Percentiles rank a stretch among this genome's conserved stretches.
Evolutionary conservation across 2,888 invertebrate species (phyloP).

Genomic region (Lampropteryx suffumata): DNA sequence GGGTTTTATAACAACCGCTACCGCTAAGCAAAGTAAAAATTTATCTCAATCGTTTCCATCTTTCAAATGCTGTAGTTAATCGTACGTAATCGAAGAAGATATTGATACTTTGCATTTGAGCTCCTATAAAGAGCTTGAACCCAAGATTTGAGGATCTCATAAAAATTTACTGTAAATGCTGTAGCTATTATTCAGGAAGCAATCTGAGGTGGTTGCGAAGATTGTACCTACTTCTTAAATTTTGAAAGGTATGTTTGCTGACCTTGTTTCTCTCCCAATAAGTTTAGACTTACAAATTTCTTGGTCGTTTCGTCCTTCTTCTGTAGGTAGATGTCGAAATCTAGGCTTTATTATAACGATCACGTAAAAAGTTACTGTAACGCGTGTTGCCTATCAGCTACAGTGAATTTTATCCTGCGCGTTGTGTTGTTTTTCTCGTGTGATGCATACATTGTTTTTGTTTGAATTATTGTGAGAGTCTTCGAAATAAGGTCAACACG

Average conservation of each 20-base stretch:
- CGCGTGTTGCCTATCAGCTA: not conserved
- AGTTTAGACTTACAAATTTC: not conserved
- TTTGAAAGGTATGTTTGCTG: constrained; percentile 4
- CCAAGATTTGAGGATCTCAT: constrained; percentile 27
- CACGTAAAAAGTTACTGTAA: not conserved
- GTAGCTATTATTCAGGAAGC: constrained; percentile 19
- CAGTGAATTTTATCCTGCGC: not conserved
- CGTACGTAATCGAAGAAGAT: constrained; percentile 28
- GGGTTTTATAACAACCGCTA: not conserved
- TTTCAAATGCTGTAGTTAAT: constrained; percentile 26
- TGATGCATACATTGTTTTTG: constrained; percentile 2
- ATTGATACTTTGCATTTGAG: constrained; percentile 26
- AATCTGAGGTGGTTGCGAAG: constrained; percentile 10
- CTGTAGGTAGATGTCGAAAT: not conserved
- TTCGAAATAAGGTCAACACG: constrained; percentile 27
- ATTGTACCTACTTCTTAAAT: constrained; percentile 1
- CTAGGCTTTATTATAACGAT: too few species aligned
- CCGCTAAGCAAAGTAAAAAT: constrained; percentile 7
- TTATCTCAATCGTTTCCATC: constrained; percentile 18
- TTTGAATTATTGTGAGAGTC: constrained; percentile 2
- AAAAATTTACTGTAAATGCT: constrained; percentile 24
- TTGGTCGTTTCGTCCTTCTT: not conserved
- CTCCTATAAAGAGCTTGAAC: constrained; percentile 19
- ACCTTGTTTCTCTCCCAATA: constrained; percentile 1
- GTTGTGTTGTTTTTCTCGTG: not conserved